Evolutionary conservation across 2,113 vertebrate species (phyloP).

Genomic region (Channa maculata): DNA sequence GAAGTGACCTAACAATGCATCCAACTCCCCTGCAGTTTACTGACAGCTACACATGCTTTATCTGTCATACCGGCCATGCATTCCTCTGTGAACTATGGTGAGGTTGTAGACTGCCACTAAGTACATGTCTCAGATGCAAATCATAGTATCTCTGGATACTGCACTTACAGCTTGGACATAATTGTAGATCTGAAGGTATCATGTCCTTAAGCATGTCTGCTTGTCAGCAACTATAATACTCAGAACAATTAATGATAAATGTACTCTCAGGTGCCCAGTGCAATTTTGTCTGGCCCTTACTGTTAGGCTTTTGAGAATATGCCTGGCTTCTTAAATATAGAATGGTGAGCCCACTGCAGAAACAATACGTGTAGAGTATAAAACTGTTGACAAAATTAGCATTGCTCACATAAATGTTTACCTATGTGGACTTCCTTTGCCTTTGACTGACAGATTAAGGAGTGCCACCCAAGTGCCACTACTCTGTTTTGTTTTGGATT

Average conservation of each 20-base stretch:
- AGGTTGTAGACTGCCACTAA: not conserved
- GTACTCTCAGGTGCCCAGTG: not conserved
- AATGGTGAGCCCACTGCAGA: not conserved
- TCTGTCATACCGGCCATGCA: not conserved
- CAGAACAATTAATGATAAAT: not conserved
- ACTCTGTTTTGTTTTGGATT: not conserved
- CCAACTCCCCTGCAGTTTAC: not conserved
- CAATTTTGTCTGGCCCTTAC: not conserved
- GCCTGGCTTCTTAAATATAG: not conserved
- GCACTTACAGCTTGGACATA: not conserved
- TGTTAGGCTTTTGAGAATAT: conserved; percentile 2
- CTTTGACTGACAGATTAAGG: not conserved
- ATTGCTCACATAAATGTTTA: not conserved
- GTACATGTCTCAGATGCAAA: conserved; percentile 14
- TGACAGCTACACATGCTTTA: not conserved
- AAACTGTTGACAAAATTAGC: not conserved
- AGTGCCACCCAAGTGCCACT: not conserved
- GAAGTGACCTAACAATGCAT: not conserved
- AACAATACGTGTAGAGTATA: not conserved
- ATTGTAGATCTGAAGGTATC: conserved; percentile 4
- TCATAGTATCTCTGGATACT: not conserved
- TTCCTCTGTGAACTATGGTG: not conserved
- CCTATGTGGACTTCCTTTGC: not conserved
- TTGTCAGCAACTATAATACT: not conserved
- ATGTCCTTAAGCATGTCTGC: not conserved